phyloP scores from a whole-genome alignment of 2,113 vertebrate genomes.

The Pseudopodoces humilis region DNA sequence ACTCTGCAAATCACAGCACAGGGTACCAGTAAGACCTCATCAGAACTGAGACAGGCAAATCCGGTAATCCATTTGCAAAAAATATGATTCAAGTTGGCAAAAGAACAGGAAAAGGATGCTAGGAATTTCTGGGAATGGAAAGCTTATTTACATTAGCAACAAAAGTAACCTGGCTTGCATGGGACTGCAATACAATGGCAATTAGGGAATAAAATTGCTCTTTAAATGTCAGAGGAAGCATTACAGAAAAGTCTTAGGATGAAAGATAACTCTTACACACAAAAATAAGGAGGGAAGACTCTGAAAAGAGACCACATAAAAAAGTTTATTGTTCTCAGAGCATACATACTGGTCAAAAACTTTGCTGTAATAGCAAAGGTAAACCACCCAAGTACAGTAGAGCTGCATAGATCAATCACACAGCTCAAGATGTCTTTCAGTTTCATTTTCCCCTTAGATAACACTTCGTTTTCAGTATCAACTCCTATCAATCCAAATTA shows the following conservation, averaged over 20 bases:
- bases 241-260: not conserved
- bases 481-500: not conserved
- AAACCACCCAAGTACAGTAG: not conserved
- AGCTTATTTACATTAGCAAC: conserved; percentile 1
- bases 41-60: not conserved
- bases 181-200: not conserved
- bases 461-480: not conserved
- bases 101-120: conserved; percentile 31
- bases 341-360: not conserved
- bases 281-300: not conserved
- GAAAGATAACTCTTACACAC: not conserved
- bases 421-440: not conserved
- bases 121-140: conserved; percentile 1
- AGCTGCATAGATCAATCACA: not conserved
- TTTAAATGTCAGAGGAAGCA: not conserved
- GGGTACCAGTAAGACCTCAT: not conserved
- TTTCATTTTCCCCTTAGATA: not conserved
- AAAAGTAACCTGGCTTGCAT: not conserved
- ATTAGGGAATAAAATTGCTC: not conserved
- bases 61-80: not conserved
- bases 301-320: not conserved
- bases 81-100: not conserved
- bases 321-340: not conserved
- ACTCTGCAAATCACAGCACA: not conserved
- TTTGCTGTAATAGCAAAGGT: not conserved